Conservation (phyloP, 2,113 vertebrate genomes). For the Octodon degus region DNA sequence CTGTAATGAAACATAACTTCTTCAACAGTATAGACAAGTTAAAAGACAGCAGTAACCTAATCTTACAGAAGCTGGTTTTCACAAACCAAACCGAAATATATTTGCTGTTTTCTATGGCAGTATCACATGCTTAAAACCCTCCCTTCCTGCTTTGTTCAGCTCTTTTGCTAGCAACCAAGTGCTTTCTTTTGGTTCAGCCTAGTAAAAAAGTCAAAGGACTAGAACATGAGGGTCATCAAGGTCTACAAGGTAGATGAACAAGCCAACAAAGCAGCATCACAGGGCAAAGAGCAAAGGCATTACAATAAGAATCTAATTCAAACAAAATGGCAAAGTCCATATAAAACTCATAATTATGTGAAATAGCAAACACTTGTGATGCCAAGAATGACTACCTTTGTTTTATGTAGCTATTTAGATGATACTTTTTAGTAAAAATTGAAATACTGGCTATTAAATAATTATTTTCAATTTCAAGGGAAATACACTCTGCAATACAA, state of each 20-base stretch:
- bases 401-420: background rate
- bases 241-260: constrained; percentile 75
- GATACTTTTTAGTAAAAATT: background rate
- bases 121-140: constrained; percentile 36
- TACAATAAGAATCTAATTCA: constrained; percentile 65
- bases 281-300: constrained; percentile 78
- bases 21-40: constrained; percentile 49
- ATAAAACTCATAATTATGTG: constrained; percentile 59
- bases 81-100: constrained; percentile 43
- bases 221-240: constrained; percentile 76
- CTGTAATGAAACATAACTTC: constrained; percentile 62
- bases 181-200: constrained; percentile 79
- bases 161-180: constrained; percentile 74
- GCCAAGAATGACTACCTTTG: background rate
- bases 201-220: constrained; percentile 75
- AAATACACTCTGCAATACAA: background rate
- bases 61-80: constrained; percentile 42
- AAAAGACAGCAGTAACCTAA: background rate
- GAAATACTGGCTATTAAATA: background rate
- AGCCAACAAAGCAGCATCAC: constrained; percentile 78
- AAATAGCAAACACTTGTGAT: constrained; percentile 53
- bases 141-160: constrained; percentile 72
- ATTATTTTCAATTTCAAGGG: background rate
- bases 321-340: constrained; percentile 48
- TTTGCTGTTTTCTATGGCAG: constrained; percentile 65